Percentiles rank a stretch among this genome's conserved stretches.
phyloP scores from a whole-genome alignment of 2,888 invertebrate genomes.

The Sinelater perroti region DNA sequence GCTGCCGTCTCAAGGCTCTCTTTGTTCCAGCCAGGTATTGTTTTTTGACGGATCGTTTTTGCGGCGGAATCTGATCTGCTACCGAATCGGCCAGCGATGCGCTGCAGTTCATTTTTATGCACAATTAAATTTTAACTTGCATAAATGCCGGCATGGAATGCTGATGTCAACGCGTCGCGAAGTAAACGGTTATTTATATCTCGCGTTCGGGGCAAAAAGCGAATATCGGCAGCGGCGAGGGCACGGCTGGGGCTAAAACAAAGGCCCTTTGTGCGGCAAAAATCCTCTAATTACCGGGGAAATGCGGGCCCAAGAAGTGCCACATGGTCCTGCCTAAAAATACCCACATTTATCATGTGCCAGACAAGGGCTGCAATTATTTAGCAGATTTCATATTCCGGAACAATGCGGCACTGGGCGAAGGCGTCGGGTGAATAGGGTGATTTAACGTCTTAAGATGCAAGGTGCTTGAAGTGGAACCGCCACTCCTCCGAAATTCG shows the following conservation, averaged over 20 bases:
- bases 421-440: conserved; percentile 46
- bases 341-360: conserved; percentile 43
- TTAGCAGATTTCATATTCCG: conserved; percentile 55
- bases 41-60: conserved; percentile 40
- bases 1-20: conserved; percentile 44
- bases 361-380: conserved; percentile 47
- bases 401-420: conserved; percentile 48
- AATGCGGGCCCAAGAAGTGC: neutral
- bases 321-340: conserved; percentile 12
- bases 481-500: conserved; percentile 53
- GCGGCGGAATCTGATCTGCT: conserved; percentile 36
- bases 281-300: conserved; percentile 22
- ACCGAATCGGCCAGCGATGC: conserved; percentile 31
- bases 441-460: conserved; percentile 54
- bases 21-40: conserved; percentile 40
- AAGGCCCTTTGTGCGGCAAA: conserved; percentile 18
- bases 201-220: no score
- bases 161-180: no score
- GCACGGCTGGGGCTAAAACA: no score
- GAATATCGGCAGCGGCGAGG: no score
- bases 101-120: conserved; percentile 22
- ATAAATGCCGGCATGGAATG: neutral
- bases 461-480: conserved; percentile 56
- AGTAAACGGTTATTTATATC: no score
- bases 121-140: conserved; percentile 16